Evolutionary conservation across 2,797 vertebrate genomes (phyloP), one percentile per base, ranked within the genome.

Genomic region (Brachyalestes nurse): DNA sequence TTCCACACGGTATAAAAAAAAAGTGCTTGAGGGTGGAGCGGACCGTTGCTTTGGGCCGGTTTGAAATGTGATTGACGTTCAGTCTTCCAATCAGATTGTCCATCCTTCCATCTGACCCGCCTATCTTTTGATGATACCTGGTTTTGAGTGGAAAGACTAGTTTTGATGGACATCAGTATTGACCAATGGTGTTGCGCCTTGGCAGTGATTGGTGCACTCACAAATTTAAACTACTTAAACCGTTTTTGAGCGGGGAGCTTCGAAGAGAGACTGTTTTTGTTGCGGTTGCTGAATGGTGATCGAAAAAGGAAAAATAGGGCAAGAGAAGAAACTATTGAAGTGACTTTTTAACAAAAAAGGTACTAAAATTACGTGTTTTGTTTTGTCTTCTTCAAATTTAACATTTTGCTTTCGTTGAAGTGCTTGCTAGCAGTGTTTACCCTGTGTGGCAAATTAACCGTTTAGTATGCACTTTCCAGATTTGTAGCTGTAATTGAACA

Each of bases 231-330:
- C 58, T 83, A 38, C 80, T 81, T 86, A 83, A 86, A 81, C 79
- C 69, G 81, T 85, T 87, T 87, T 86, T 86, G 85, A 88, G 87
- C 87, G 83, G 85, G 83, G 76, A 79, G 34, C 45, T 75, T 2
- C 23, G 6, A 55, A 57, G 60, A 67, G 51, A 7, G 9, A 5
- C 61, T 61, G 38, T 57, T 8, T 76, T 83, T 66, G 21, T 45
- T 42, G 65, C 7, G 58, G 4, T 7, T 21, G 12, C 58, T 73
- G 70, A 47, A 77, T 81, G 75, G n/a, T 79, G 38, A 57, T 71
- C 25, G 10, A 2, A 58, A 34, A 34, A 57, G 21, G 1, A 57
- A 5, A 58, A 21, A n/a, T 64, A 25, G 17, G 6, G 1, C 17
- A 58, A 38, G 16, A 69, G 72, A 45, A 70, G 55, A 76, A 61